Evolutionary conservation across 2,797 vertebrate species (phyloP).

Genomic region (Podarcis lilfordi): DNA sequence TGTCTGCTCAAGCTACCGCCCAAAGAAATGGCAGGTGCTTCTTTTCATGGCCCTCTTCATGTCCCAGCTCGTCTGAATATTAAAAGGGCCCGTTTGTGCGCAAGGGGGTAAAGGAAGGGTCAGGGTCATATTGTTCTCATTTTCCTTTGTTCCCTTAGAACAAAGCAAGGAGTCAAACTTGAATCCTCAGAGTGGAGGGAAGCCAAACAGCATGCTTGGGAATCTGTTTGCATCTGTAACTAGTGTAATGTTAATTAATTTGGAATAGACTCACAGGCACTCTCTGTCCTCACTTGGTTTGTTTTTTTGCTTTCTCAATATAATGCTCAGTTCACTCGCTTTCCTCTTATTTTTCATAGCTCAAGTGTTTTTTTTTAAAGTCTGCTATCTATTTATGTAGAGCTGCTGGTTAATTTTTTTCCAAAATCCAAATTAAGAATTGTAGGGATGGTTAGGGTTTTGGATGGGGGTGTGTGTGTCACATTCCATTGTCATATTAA

Average conservation of each 20-base stretch:
- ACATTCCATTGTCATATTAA: not conserved
- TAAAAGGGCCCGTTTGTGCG: conserved; percentile 55
- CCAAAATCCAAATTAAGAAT: not conserved
- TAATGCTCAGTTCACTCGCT: conserved; percentile 29
- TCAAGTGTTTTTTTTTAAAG: conserved; percentile 11
- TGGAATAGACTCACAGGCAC: conserved; percentile 28
- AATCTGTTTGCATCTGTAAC: conserved; percentile 62
- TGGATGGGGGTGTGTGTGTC: not conserved
- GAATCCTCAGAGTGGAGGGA: conserved; percentile 30
- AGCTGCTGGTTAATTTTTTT: not conserved
- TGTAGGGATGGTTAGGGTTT: not conserved
- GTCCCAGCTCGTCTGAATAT: conserved; percentile 42
- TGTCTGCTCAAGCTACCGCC: conserved; percentile 28
- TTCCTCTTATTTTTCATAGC: not conserved
- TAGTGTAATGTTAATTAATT: conserved; percentile 49
- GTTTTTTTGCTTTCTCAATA: conserved; percentile 5
- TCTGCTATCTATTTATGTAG: conserved; percentile 10
- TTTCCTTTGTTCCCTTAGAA: conserved; percentile 62
- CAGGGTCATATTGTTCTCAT: conserved; percentile 51
- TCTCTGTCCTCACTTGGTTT: conserved; percentile 31
- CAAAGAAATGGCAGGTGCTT: conserved; percentile 45
- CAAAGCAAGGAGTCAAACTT: conserved; percentile 63
- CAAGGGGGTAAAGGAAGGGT: conserved; percentile 46
- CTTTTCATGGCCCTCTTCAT: conserved; percentile 50
- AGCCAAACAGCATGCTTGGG: conserved; percentile 40